Evolutionary conservation across 2,888 invertebrate species (phyloP).

Genomic region (Ctena decussata): DNA sequence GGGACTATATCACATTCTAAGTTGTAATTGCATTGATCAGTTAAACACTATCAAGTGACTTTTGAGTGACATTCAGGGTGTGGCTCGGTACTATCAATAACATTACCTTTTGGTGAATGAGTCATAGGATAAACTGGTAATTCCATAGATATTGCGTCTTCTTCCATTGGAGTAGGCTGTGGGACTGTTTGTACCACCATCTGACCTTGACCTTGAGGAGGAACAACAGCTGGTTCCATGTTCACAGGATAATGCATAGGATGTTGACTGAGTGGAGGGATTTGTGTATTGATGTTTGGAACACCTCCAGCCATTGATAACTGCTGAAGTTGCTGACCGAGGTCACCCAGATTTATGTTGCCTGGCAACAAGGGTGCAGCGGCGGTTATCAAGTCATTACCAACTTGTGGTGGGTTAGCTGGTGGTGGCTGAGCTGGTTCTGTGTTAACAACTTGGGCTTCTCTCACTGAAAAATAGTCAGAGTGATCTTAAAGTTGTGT

Average conservation of each 20-base stretch:
- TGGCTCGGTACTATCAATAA: too few species aligned
- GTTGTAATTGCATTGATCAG: too few species aligned
- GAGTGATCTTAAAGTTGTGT: too few species aligned
- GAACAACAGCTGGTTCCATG: not conserved
- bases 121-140: conserved; percentile 42
- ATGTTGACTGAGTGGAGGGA: not conserved
- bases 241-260: not conserved
- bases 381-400: not conserved
- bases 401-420: not conserved
- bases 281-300: not conserved
- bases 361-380: not conserved
- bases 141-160: not conserved
- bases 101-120: conserved; percentile 51
- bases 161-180: not conserved
- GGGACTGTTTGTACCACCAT: not conserved
- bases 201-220: conserved; percentile 12
- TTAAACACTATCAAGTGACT: too few species aligned
- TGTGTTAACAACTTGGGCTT: not conserved
- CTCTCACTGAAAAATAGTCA: not conserved
- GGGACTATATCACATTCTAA: too few species aligned
- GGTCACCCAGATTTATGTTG: not conserved
- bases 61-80: too few species aligned
- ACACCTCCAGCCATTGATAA: not conserved
- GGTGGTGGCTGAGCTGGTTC: not conserved
- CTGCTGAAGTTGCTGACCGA: not conserved